A percentile compares a stretch with the other conserved stretches of the same genome.
Conservation (phyloP, 2,797 vertebrate species). For the Tolypeutes matacus region DNA sequence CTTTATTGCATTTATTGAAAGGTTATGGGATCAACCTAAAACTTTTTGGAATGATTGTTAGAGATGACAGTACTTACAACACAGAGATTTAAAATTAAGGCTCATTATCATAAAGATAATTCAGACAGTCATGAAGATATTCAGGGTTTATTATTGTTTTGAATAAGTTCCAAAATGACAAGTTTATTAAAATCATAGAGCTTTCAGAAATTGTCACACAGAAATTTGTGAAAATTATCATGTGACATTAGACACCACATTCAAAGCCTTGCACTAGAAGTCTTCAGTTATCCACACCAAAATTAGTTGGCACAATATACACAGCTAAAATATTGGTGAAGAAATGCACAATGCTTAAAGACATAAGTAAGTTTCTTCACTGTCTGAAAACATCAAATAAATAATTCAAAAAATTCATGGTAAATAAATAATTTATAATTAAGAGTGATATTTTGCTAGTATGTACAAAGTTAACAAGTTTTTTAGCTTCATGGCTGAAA, state of each 20-base stretch:
- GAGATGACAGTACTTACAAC: slow-evolving; percentile 90
- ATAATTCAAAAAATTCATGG: slow-evolving; percentile 76
- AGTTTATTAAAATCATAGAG: slow-evolving; percentile 94
- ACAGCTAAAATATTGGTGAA: slow-evolving; percentile 95
- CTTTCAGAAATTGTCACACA: slow-evolving; percentile 92
- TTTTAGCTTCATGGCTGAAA: slow-evolving; percentile 61
- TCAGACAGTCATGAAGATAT: background rate
- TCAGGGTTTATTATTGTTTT: slow-evolving; percentile 69
- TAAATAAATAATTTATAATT: slow-evolving; percentile 85
- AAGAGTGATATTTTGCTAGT: slow-evolving; percentile 83
- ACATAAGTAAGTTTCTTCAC: slow-evolving; percentile 56
- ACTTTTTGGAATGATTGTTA: slow-evolving; percentile 94
- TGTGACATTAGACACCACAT: slow-evolving; percentile 95
- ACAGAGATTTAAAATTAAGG: slow-evolving; percentile 93
- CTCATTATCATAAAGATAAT: slow-evolving; percentile 40
- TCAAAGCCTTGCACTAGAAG: slow-evolving; percentile 90
- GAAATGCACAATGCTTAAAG: slow-evolving; percentile 93
- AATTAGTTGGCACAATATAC: slow-evolving; percentile 95
- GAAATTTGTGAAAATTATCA: slow-evolving; percentile 94
- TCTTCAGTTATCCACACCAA: slow-evolving; percentile 86
- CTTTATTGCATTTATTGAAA: slow-evolving; percentile 93
- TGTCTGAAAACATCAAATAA: slow-evolving; percentile 47
- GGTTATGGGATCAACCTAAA: slow-evolving; percentile 94
- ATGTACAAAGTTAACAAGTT: slow-evolving; percentile 85
- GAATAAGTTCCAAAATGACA: slow-evolving; percentile 92